These are phyloP conservation scores for Drosophila elegans DNA, from an alignment of 1,140 invertebrate species.

Conservation along the genomic window DNA sequence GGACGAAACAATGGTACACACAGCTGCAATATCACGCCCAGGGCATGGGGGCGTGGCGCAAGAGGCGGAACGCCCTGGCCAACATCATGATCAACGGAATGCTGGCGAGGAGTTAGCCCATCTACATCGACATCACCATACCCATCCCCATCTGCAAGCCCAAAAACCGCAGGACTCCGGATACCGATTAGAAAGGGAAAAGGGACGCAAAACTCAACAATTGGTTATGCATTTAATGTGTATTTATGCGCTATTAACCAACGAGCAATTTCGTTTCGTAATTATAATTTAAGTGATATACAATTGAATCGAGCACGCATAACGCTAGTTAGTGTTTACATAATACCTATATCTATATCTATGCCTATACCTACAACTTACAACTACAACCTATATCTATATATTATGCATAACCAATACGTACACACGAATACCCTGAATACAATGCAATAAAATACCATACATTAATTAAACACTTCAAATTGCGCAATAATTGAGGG, in stretches of 20 bases:
- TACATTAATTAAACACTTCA: slow-evolving; percentile 55
- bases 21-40: slow-evolving; percentile 95
- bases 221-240: slow-evolving; percentile 70
- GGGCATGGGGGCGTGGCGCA: slow-evolving; percentile 95
- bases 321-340: slow-evolving; percentile 72
- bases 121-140: neutral
- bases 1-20: slow-evolving; percentile 94
- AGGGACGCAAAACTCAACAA: slow-evolving; percentile 32
- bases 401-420: slow-evolving; percentile 49
- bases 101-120: slow-evolving; percentile 85
- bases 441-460: slow-evolving; percentile 54
- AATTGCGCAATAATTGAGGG: slow-evolving; percentile 64
- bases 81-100: slow-evolving; percentile 98
- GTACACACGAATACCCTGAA: slow-evolving; percentile 50
- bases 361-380: slow-evolving; percentile 17
- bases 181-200: neutral
- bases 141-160: neutral
- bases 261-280: slow-evolving; percentile 68
- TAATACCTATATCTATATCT: slow-evolving; percentile 45
- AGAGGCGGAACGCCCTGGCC: slow-evolving; percentile 94
- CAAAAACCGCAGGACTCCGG: neutral
- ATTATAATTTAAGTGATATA: slow-evolving; percentile 76
- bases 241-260: slow-evolving; percentile 72
- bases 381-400: slow-evolving; percentile 19
- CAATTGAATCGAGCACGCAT: slow-evolving; percentile 67